Evolutionary conservation across 2,113 vertebrate genomes (phyloP).

Genomic region (Aldabrachelys gigantea): DNA sequence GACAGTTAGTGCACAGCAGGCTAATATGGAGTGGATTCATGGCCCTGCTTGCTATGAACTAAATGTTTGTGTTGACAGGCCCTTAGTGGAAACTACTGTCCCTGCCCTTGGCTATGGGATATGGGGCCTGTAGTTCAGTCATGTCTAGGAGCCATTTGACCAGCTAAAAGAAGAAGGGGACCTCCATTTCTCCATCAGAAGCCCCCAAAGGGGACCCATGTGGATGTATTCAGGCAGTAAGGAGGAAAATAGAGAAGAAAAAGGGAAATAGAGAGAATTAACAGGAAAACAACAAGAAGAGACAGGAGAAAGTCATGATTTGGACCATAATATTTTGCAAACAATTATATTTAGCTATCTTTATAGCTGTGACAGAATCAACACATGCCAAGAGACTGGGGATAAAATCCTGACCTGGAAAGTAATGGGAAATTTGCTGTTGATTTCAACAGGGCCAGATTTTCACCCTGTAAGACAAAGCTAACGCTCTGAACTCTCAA

Average conservation of each 20-base stretch:
- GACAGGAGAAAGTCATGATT: background rate
- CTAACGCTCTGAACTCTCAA: background rate
- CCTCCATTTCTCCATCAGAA: background rate
- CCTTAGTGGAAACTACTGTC: background rate
- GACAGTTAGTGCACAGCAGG: background rate
- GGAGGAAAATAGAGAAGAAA: background rate
- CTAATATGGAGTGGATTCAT: background rate
- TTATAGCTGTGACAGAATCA: background rate
- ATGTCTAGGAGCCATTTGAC: background rate
- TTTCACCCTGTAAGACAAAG: background rate
- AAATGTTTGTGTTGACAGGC: background rate
- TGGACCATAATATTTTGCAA: background rate
- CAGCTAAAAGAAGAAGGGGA: background rate
- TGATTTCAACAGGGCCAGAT: background rate
- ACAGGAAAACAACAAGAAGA: background rate
- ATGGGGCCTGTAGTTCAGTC: background rate
- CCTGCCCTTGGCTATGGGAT: background rate
- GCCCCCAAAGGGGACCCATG: background rate
- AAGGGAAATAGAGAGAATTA: background rate
- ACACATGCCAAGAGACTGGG: background rate
- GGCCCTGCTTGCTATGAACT: background rate
- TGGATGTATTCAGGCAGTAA: background rate
- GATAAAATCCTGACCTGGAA: background rate
- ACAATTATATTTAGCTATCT: background rate
- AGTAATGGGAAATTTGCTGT: background rate